phyloP scores from a whole-genome alignment of 2,888 invertebrate genomes.

The Hololepta plana region DNA sequence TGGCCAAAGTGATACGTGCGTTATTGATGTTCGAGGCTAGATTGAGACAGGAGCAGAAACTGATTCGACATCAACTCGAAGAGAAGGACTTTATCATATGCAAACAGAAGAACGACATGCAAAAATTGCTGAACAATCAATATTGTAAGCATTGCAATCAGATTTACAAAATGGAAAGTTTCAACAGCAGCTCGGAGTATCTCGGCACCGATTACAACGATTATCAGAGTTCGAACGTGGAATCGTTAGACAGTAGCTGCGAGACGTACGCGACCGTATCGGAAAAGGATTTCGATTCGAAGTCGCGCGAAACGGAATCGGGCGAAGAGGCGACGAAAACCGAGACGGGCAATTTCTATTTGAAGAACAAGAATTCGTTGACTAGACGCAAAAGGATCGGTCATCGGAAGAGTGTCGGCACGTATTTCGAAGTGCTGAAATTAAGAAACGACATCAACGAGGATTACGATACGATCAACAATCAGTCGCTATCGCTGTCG shows the following conservation, averaged over 20 bases:
- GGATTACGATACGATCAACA: constrained; percentile 26
- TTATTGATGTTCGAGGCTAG: constrained; percentile 53
- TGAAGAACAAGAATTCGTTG: constrained; percentile 20
- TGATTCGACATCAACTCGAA: constrained; percentile 44
- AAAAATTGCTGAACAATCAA: constrained; percentile 36
- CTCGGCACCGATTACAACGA: constrained; percentile 22
- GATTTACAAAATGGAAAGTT: constrained; percentile 21
- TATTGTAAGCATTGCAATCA: constrained; percentile 27
- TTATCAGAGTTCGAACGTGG: constrained; percentile 24
- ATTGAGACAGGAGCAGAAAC: constrained; percentile 52
- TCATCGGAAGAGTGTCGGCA: constrained; percentile 23
- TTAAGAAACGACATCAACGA: constrained; percentile 30
- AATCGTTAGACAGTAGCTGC: constrained; percentile 25
- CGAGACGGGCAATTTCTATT: constrained; percentile 15
- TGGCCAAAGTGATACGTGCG: constrained; percentile 50
- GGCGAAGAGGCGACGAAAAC: constrained; percentile 10
- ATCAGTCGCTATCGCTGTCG: too few relatives aligned
- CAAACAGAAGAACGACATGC: constrained; percentile 49
- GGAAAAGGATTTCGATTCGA: constrained; percentile 18
- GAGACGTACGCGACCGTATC: constrained; percentile 25
- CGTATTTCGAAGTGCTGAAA: constrained; percentile 26
- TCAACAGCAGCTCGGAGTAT: constrained; percentile 26
- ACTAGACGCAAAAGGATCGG: constrained; percentile 17
- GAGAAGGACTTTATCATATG: constrained; percentile 56
- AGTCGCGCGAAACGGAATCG: constrained; percentile 11